These are phyloP conservation scores for Hoplias malabaricus DNA, from an alignment of 2,113 vertebrate genomes.

Conservation along the genomic window DNA sequence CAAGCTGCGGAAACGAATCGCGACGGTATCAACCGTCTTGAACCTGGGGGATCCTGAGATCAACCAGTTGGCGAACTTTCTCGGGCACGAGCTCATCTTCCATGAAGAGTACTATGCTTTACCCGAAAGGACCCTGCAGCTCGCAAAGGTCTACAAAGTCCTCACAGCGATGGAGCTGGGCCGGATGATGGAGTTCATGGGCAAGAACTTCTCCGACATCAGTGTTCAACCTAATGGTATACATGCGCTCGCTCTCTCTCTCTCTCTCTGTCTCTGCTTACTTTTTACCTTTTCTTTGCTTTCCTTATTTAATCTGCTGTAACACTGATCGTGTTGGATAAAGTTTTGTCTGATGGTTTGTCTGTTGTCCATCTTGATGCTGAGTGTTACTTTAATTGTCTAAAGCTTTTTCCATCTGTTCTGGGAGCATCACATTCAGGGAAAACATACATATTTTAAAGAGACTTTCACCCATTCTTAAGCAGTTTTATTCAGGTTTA, in stretches of 20 bases:
- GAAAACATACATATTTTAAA: too few species aligned
- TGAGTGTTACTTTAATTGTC: too few species aligned
- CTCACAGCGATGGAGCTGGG: conserved; percentile 42
- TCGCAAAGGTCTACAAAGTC: conserved; percentile 39
- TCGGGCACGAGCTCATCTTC: conserved; percentile 46
- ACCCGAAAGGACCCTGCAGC: conserved; percentile 44
- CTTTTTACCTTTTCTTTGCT: neutral
- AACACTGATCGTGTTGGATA: too few species aligned
- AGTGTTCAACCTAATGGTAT: conserved; percentile 34
- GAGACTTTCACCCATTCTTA: too few species aligned
- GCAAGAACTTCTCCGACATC: conserved; percentile 50
- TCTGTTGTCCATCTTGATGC: neutral
- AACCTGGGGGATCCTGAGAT: conserved; percentile 52
- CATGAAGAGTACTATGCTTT: conserved; percentile 42
- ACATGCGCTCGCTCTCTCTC: neutral
- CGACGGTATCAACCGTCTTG: conserved; percentile 49
- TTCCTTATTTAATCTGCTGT: too few species aligned
- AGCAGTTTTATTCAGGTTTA: too few species aligned
- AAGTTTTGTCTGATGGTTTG: neutral
- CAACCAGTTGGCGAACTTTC: conserved; percentile 43
- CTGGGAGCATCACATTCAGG: too few species aligned
- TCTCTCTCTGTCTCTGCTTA: neutral
- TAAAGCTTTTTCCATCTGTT: too few species aligned
- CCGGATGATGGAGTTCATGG: conserved; percentile 43
- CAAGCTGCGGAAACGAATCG: conserved; percentile 48